Evolutionary conservation across 2,113 vertebrate species (phyloP), one percentile per base, ranked within the genome.

Genomic region (Macrotis lagotis): DNA sequence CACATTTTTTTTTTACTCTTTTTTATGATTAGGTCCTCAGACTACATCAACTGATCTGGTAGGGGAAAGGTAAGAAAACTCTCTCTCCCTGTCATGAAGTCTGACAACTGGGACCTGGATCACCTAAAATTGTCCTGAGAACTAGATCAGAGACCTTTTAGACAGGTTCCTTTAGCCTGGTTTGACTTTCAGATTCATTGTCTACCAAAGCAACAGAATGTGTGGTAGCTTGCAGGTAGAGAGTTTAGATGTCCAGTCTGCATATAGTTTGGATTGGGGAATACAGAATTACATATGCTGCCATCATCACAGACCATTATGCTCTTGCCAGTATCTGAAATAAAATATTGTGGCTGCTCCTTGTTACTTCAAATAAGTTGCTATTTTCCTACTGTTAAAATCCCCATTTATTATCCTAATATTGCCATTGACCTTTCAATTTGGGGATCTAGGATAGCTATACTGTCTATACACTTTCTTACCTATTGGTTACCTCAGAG

Each of bases 331-430:
- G 37, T 91, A 53, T 90, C 74, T 55, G n/a, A 94, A 55, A 94
- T 37, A 66, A 94, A 90, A 48, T 50, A 92, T 3, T 11, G 14
- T 2, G 53, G 51, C 51, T 93, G 50, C 55, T 8, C 50, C 44
- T 96, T 31, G 10, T 53, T 95, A 55, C n/a, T 94, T 93, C 90
- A 90, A 90, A 48, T 24, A 96, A 28, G 7, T 59, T 96, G 95
- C 93, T 26, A 44, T 93, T 96, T 93, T 95, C 55, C 48, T 28
- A 59, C 50, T 88, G n/a, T 51, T 93, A 90, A 95, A 91, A 91
- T 59, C 90, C 44, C 88, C 91, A 89, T 25, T 95, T 53, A 89
- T 88, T 91, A 97, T 25, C 49, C 66, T 90, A 91, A 48, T 90
- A 48, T 95, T 95, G 91, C 88, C 24, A 92, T 52, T 51, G 51